Evolutionary conservation across 2,888 invertebrate species (phyloP), one percentile per base, ranked within the genome.

Genomic region (Eupithecia abbreviata): DNA sequence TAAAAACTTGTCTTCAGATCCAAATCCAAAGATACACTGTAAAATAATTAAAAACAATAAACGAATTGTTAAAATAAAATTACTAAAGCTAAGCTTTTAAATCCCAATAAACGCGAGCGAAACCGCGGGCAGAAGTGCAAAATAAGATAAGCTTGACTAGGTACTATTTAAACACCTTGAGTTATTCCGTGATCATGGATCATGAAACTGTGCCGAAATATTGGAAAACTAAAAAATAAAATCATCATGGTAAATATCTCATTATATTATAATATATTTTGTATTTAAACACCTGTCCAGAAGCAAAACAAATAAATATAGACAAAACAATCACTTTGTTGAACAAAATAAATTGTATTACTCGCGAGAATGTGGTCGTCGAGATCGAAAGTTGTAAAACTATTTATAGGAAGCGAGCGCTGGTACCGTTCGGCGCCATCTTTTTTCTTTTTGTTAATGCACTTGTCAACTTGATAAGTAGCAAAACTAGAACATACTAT

Each of bases 351-450:
- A 80, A 78, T 76, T 72, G 71, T 55, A 75, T 62, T 74, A 73
- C 73, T 75, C 76, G 49, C 70, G 72, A 79, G 85, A 84, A 85
- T 84, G 85, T 79, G 79, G 83, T 81, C 78, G 68, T 68, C 75
- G 84, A 86, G 84, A 88, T 86, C 82, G 88, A 88, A 89, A 89
- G 89, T 89, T 86, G 85, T 81, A 82, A 79, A 81, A 80, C 84
- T 89, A 89, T 88, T 87, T 85, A 86, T 88, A 88, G 84, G 79
- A 80, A 85, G 83, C 83, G 66, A 83, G 84, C 69, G 69, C 18
- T 49, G 79, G 80, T 82, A 82, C 83, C 84, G 83, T 84, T 84
- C 72, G 62, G 18, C 76, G 71, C 71, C 72, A 81, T 68, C 68
- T 72, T 74, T 74, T 69, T 73, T 78, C 78, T 79, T 74, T 12